Evolutionary conservation across 1,140 invertebrate species (phyloP).

Genomic region (Apolygus lucorum): DNA sequence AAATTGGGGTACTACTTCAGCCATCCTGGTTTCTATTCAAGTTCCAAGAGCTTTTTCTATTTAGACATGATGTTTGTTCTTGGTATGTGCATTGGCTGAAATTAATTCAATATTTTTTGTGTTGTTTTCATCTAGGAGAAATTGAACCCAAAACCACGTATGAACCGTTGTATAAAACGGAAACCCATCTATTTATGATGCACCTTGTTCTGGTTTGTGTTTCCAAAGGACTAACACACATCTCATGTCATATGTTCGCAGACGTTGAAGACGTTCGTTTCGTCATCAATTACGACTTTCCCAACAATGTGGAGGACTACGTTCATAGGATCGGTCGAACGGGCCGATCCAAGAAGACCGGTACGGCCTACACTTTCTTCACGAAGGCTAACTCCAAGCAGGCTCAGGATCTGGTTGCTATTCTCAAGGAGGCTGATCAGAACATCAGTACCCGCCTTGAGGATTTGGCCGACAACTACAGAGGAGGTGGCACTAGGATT

Average conservation of each 20-base stretch:
- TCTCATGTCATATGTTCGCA: conserved; percentile 20
- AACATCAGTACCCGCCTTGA: conserved; percentile 49
- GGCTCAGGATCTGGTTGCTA: conserved; percentile 55
- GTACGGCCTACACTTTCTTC: conserved; percentile 84
- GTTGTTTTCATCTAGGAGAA: too few relatives aligned
- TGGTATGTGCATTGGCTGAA: too few relatives aligned
- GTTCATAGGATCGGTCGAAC: conserved; percentile 86
- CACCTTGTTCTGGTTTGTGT: too few relatives aligned
- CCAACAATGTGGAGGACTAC: conserved; percentile 82
- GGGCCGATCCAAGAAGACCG: conserved; percentile 68
- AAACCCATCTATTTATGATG: too few relatives aligned
- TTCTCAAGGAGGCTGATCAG: conserved; percentile 63
- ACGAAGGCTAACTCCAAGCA: conserved; percentile 68
- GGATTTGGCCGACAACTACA: conserved; percentile 36
- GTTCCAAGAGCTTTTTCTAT: too few relatives aligned
- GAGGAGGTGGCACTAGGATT: background rate
- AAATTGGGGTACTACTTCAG: too few relatives aligned
- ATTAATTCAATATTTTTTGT: too few relatives aligned
- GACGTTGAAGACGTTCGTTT: conserved; percentile 30
- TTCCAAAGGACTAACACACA: too few relatives aligned
- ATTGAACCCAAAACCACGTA: too few relatives aligned
- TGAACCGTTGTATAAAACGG: too few relatives aligned
- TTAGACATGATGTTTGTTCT: too few relatives aligned
- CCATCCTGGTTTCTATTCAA: too few relatives aligned
- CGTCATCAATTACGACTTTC: conserved; percentile 88